These are phyloP conservation scores for Cacajao melanocephalus DNA, from an alignment of 2,797 vertebrate genomes.

Conservation along the genomic window DNA sequence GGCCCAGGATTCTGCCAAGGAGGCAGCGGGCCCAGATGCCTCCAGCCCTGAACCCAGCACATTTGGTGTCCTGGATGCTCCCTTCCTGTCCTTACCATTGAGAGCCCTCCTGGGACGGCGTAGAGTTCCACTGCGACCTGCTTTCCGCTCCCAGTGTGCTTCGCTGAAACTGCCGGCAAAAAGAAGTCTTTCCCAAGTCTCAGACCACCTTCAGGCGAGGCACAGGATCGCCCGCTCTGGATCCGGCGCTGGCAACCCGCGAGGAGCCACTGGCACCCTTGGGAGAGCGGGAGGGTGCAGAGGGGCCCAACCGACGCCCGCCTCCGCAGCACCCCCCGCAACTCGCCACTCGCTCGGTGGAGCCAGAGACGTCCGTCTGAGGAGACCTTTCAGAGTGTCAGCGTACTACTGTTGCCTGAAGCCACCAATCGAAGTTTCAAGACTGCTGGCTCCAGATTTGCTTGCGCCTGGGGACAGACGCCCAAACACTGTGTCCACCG, in stretches of 20 bases:
- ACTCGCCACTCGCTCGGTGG: neutral
- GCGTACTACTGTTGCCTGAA: neutral
- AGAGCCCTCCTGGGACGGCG: neutral
- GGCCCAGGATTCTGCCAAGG: too few species aligned
- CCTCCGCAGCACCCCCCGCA: too few species aligned
- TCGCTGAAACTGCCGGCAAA: neutral
- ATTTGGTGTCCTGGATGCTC: neutral
- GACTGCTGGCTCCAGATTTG: neutral
- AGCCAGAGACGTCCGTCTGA: neutral
- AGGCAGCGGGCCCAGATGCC: too few species aligned
- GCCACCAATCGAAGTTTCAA: neutral
- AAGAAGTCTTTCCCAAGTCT: neutral
- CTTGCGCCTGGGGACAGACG: neutral
- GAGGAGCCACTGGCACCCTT: neutral
- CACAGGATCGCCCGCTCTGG: neutral
- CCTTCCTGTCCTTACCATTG: neutral
- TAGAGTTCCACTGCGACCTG: neutral
- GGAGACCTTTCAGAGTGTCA: neutral
- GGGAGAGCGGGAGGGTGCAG: neutral
- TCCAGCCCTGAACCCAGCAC: neutral
- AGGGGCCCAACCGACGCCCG: too few species aligned
- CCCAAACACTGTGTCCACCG: neutral
- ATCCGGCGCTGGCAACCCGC: rapidly evolving
- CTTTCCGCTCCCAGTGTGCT: neutral
- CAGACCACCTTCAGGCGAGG: too few species aligned